Evolutionary conservation across 2,888 invertebrate genomes (phyloP).

Genomic region (Acronicta alni): DNA sequence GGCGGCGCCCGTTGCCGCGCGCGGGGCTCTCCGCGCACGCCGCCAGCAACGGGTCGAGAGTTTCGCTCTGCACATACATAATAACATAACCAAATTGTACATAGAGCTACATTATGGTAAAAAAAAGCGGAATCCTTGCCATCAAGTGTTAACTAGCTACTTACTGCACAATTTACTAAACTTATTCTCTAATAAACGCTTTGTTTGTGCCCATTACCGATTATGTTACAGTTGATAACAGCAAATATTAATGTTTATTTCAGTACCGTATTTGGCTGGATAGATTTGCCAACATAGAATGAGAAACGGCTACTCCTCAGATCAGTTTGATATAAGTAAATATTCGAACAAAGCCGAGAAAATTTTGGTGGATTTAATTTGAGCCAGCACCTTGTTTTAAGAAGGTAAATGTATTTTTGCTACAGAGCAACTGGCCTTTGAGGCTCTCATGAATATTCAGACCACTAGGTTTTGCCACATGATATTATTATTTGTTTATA

Average conservation of each 20-base stretch:
- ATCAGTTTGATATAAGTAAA: too few species aligned
- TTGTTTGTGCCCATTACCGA: too few species aligned
- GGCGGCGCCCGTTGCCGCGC: conserved; percentile 89
- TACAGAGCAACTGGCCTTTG: background rate
- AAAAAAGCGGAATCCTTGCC: conserved; percentile 7
- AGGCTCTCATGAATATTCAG: conserved; percentile 20
- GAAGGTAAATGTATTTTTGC: conserved; percentile 18
- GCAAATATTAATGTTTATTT: too few species aligned
- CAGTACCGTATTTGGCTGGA: too few species aligned
- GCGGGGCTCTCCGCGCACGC: conserved; percentile 89
- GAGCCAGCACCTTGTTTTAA: conserved; percentile 18
- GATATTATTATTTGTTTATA: background rate
- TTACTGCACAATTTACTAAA: background rate
- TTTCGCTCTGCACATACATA: conserved; percentile 91
- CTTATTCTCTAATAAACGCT: too few species aligned
- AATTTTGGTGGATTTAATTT: background rate
- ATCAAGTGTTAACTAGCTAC: conserved; percentile 1
- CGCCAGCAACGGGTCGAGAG: conserved; percentile 96
- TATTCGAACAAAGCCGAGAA: background rate
- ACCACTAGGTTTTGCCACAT: background rate
- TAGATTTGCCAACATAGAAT: too few species aligned
- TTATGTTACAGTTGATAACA: too few species aligned
- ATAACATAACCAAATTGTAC: conserved; percentile 1
- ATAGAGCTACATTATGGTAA: background rate
- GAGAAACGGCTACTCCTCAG: too few species aligned